Base-by-base conservation (phyloP, 2,888 invertebrate species). In the Cheilosia variabilis region DNA sequence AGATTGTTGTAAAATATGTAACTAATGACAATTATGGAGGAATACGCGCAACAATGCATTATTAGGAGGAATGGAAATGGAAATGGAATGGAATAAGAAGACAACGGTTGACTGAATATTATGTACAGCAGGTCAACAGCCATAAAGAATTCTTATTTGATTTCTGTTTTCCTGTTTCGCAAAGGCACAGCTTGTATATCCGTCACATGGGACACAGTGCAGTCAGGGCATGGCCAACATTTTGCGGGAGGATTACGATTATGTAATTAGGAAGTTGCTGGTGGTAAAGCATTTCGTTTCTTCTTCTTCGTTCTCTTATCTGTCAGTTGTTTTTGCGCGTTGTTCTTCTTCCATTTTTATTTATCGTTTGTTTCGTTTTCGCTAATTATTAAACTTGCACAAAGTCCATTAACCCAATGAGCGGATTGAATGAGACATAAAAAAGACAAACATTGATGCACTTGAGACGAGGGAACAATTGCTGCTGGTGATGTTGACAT, bases 361-460 rank as follows among this genome's bases (percentile, higher is more conserved):
- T 9, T 47, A 7, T 50, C 65, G 24, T 60, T 31, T 34, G 10
- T n/a, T 57, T 47, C 45, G n/a, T 45, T 47, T 53, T 68, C 75
- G 80, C 80, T 80, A 80, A 80, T 76, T 79, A 84, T 84, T 84
- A 65, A 84, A 76, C 84, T 80, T 71, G n/a, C 19, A 9, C 75
- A 75, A 80, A 84, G 84, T 80, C 84, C 84, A 80, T 84, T 84
- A 75, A 84, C 84, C 84, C 84, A 84, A 71, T 84, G 80, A 83
- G 45, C 79, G 76, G 76, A 81, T 75, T 81, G 75, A 66, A 47
- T 62, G 55, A 69, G 53, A 77, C 45, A 69, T 53, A 69, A 83
- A 73, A 27, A 83, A 83, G n/a, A 75, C 45, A 73, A 66, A 82
- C 47, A 75, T 22, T 53, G 43, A 80, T 75, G 68, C 75, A 77